Evolutionary conservation across 2,888 invertebrate genomes (phyloP).

Genomic region (Nemapogon koenigi): DNA sequence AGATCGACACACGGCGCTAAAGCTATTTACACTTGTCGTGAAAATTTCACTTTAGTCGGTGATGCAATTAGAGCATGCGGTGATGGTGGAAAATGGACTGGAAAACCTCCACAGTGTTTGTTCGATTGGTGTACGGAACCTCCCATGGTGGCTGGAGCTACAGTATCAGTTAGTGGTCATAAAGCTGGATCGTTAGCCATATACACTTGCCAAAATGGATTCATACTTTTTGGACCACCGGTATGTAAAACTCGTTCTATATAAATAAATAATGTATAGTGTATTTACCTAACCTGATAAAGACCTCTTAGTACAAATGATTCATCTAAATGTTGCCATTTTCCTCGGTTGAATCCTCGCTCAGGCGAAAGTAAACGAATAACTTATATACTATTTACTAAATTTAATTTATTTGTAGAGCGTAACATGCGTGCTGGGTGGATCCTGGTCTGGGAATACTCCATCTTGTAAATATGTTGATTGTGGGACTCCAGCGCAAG

Average conservation of each 20-base stretch:
- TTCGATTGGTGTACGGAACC: slow-evolving; percentile 91
- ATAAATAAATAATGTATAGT: no score
- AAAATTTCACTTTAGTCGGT: slow-evolving; percentile 86
- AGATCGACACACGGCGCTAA: slow-evolving; percentile 82
- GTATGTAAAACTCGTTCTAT: slow-evolving; percentile 64
- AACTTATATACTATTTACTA: neutral
- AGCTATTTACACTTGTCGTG: slow-evolving; percentile 79
- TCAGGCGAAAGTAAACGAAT: no score
- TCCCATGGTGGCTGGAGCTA: slow-evolving; percentile 77
- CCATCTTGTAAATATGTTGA: slow-evolving; percentile 87
- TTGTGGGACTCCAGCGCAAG: slow-evolving; percentile 82
- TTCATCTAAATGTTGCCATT: no score
- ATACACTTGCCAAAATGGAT: slow-evolving; percentile 83
- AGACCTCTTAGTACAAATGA: no score
- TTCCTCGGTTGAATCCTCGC: no score
- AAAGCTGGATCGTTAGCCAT: slow-evolving; percentile 82
- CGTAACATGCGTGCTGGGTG: slow-evolving; percentile 84
- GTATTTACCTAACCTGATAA: no score
- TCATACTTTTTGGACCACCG: slow-evolving; percentile 81
- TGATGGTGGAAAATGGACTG: slow-evolving; percentile 78
- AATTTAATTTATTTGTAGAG: slow-evolving; percentile 50
- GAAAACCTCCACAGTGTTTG: slow-evolving; percentile 79
- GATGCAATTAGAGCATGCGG: slow-evolving; percentile 74
- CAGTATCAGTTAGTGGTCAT: slow-evolving; percentile 73
- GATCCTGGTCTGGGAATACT: slow-evolving; percentile 80